Base-by-base conservation (phyloP, 2,113 vertebrate genomes). In the Antennarius striatus region DNA sequence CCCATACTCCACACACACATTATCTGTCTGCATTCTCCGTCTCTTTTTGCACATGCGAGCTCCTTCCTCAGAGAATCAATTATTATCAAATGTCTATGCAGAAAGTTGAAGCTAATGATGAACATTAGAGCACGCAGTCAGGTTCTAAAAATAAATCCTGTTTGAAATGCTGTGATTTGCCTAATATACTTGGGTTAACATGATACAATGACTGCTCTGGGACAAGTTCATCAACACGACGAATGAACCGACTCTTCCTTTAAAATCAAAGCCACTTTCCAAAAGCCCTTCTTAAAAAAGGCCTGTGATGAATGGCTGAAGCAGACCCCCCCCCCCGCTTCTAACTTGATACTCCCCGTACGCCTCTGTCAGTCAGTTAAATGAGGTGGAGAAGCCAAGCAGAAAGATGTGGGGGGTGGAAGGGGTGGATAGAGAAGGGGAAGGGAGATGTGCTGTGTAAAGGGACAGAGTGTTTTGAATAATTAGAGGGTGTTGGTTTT, bases 321-420 rank as follows among this genome's bases (percentile, higher is more conserved):
- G 74, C 75, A 70, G 81, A 75, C 80, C 73, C 22, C 22, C 22
- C 32, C 32, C 54, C 65, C 75, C 32, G 57, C 71, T 84, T 79
- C 79, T 60, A 86, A 89, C 85, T 77, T 63, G 82, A 89, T 86
- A 87, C 84, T 63, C 64, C 77, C 81, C 36, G 73, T 79, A 82
- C 75, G 66, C 81, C 75, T 73, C 81, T 88, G 89, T 91, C 90
- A 91, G 15, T 89, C 84, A 82, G 75, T 56, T 88, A 88, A 90
- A 92, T 90, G 82, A 91, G 80, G 73, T 86, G 86, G 75, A 84
- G 73, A 81, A 73, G 77, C 51, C 50, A 45, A 67, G 63, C 74
- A 30, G 36, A 61, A 70, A 43, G 16, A 58, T 5, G 7, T 53
- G 3, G 88, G 91, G 84, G 85, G 83, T 90, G 90, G 89, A 88